These are phyloP conservation scores for Drosophila demipolita DNA, from an alignment of 2,888 invertebrate genomes.

Conservation along the genomic window DNA sequence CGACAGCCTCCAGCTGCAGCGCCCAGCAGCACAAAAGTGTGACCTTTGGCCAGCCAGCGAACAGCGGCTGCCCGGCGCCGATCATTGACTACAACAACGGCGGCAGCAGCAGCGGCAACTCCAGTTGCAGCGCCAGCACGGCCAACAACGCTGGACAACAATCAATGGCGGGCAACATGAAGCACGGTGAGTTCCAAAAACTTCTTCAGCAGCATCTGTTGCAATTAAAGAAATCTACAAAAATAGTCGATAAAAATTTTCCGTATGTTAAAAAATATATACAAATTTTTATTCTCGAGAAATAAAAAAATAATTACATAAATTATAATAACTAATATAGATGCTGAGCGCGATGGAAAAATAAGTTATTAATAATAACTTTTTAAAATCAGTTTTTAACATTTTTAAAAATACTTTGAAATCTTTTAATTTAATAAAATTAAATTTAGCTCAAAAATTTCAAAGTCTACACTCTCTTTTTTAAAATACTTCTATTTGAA, in stretches of 20 bases:
- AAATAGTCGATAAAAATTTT: not conserved
- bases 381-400: not conserved
- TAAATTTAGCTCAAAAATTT: not conserved
- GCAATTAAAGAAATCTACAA: not conserved
- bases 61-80: constrained; percentile 51
- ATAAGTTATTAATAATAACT: not conserved
- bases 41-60: constrained; percentile 83
- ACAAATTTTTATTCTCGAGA: not conserved
- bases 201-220: not conserved
- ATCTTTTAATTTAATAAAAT: not conserved
- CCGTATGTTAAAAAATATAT: not conserved
- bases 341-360: not conserved
- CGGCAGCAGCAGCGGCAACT: constrained; percentile 72
- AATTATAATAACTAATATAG: not conserved
- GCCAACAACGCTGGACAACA: constrained; percentile 83
- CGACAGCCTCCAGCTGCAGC: constrained; percentile 85
- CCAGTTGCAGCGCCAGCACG: constrained; percentile 82
- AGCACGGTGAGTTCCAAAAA: constrained; percentile 82
- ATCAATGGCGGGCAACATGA: constrained; percentile 86
- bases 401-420: no score
- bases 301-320: not conserved
- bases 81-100: constrained; percentile 70
- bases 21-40: constrained; percentile 85
- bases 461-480: not conserved
- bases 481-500: not conserved